Base-by-base conservation (phyloP, 2,888 invertebrate genomes). In the Tricholauxania praeusta region DNA sequence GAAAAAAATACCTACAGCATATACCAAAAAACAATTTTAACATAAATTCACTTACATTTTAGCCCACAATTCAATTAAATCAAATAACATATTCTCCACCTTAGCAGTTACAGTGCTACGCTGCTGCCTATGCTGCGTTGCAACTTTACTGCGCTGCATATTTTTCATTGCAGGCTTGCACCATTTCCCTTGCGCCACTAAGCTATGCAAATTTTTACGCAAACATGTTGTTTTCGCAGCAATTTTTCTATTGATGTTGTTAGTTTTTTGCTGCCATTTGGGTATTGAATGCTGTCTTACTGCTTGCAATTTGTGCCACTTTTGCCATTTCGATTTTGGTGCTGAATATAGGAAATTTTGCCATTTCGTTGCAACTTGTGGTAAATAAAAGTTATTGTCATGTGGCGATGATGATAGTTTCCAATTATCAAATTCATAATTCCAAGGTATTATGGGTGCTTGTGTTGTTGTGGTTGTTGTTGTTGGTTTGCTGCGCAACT, bases 11-110 rank as follows among this genome's bases (percentile, higher is more conserved):
- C 28, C 28, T 28, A 4, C 4, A 2, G 22, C 1, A 22, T 22
- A 1, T 3, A 22, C 1, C 28, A 3, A 28, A 28, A 12, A 39
- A 48, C 19, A 55, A 15, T 17, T 57, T 14, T 14, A 15, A 47
- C n/a, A 53, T 15, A 48, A 10, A 7, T 14, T 47, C 15, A 76
- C 80, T 74, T 75, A 80, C 80, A 80, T 67, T 12, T 74, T 32
- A 4, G 80, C 78, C 78, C 75, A 80, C 32, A 77, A 76, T 53
- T 72, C 77, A 8, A 80, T 66, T 14, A 79, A 28, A 70, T 80
- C 79, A 55, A 78, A 77, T 32, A 80, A 75, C 19, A 80, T 65
- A 64, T 74, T 72, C 52, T 77, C 66, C n/a, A 77, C 74, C 19
- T 57, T 59, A 55, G 12, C 8, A 19, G 2, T 47, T 12, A 22